A percentile compares a stretch with the other conserved stretches of the same genome.
Evolutionary conservation across 2,797 vertebrate species (phyloP).

Genomic region (Philypnodon macrostomus): DNA sequence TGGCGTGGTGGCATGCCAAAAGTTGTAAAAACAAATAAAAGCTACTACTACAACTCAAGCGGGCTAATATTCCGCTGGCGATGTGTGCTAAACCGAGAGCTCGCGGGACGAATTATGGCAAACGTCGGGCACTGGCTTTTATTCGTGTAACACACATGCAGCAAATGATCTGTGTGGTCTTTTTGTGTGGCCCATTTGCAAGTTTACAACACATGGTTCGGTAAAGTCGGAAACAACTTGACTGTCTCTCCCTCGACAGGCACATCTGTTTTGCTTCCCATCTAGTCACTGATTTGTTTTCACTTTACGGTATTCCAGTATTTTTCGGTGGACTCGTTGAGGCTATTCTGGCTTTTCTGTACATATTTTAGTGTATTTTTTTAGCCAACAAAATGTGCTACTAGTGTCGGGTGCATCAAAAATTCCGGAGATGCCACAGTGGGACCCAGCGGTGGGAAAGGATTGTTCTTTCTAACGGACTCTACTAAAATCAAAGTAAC

Average conservation of each 20-base stretch:
- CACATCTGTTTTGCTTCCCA: too few relatives aligned
- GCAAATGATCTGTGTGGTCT: neutral
- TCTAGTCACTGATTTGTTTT: too few relatives aligned
- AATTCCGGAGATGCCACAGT: slow-evolving; percentile 75
- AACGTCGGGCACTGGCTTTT: slow-evolving; percentile 1
- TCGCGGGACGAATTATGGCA: slow-evolving; percentile 12
- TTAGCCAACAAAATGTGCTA: slow-evolving; percentile 52
- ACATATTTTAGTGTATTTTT: neutral
- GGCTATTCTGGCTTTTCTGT: too few relatives aligned
- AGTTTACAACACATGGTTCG: too few relatives aligned
- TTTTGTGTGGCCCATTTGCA: neutral
- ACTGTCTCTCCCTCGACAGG: too few relatives aligned
- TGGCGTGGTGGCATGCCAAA: slow-evolving; percentile 13
- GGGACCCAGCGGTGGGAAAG: slow-evolving; percentile 26
- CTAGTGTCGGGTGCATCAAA: slow-evolving; percentile 57
- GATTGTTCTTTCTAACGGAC: neutral
- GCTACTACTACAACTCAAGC: neutral
- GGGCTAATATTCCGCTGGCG: slow-evolving; percentile 9
- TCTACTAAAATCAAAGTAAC: neutral
- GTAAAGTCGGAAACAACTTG: too few relatives aligned
- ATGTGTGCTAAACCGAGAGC: slow-evolving; percentile 21
- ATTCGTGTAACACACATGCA: neutral
- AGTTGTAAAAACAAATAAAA: slow-evolving; percentile 39
- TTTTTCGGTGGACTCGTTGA: too few relatives aligned
- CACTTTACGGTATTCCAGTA: too few relatives aligned